These are phyloP conservation scores for Pyrrhia umbra DNA, from an alignment of 2,888 invertebrate species.

Conservation along the genomic window DNA sequence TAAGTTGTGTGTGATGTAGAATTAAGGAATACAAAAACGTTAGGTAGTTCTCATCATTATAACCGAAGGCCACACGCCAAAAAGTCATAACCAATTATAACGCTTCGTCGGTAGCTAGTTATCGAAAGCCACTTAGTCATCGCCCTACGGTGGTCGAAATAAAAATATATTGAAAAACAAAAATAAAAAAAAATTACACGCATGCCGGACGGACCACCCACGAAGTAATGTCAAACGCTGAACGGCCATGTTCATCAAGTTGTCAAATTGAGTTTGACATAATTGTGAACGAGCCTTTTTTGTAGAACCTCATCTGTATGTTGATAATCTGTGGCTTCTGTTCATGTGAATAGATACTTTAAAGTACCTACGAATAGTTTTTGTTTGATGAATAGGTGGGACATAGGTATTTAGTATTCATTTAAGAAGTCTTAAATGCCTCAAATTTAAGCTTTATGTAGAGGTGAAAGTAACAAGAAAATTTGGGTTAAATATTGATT, in stretches of 20 bases:
- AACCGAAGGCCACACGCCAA: conserved; percentile 60
- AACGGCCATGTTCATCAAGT: conserved; percentile 87
- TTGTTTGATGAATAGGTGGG: conserved; percentile 32
- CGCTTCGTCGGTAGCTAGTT: conserved; percentile 85
- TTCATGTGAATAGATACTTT: conserved; percentile 62
- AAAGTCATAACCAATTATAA: conserved; percentile 80
- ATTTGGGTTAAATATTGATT: not conserved
- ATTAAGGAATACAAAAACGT: conserved; percentile 24
- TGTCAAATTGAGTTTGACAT: conserved; percentile 89
- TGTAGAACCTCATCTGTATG: conserved; percentile 69
- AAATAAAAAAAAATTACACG: conserved; percentile 76
- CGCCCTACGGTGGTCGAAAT: conserved; percentile 77
- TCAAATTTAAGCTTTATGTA: too few species aligned
- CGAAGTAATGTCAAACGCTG: conserved; percentile 82
- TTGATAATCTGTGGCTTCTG: conserved; percentile 73
- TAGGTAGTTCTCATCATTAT: conserved; percentile 32
- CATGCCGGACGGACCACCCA: conserved; percentile 85
- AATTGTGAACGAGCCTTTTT: conserved; percentile 85
- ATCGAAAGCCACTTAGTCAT: conserved; percentile 86
- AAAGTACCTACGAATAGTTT: conserved; percentile 23
- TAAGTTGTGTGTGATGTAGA: conserved; percentile 15
- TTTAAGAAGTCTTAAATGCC: not conserved
- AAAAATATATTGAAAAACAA: conserved; percentile 76
- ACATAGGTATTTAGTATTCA: conserved; percentile 9
- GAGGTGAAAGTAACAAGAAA: not conserved